These are phyloP conservation scores for Odontomachus brunneus DNA, from an alignment of 1,140 invertebrate species.

Conservation along the genomic window DNA sequence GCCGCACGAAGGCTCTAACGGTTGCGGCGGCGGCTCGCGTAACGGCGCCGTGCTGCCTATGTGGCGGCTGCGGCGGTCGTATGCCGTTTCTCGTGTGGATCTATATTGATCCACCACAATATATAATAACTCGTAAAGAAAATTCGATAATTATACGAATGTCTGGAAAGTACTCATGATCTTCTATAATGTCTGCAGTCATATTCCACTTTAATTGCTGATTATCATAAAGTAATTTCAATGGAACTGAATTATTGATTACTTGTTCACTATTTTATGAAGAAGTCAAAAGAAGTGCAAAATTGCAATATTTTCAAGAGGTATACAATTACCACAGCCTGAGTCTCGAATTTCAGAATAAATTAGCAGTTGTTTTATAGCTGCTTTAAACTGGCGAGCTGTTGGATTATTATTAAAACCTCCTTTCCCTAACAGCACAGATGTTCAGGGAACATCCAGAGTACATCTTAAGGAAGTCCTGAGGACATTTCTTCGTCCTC, in stretches of 20 bases:
- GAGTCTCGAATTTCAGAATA: conserved; percentile 10
- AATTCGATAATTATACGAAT: too few relatives aligned
- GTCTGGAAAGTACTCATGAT: conserved; percentile 9
- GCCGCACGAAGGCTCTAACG: too few relatives aligned
- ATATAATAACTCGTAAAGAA: too few relatives aligned
- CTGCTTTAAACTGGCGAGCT: conserved; percentile 6
- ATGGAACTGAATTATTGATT: conserved; percentile 1
- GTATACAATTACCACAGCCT: background rate
- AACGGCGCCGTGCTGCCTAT: too few relatives aligned
- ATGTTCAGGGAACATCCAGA: too few relatives aligned
- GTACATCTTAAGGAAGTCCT: too few relatives aligned
- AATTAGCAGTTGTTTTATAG: conserved; percentile 9
- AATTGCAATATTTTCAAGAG: conserved; percentile 3
- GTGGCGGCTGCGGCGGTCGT: too few relatives aligned
- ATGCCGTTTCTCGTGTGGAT: too few relatives aligned
- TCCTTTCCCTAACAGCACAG: too few relatives aligned
- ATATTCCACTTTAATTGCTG: background rate
- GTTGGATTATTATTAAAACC: conserved; percentile 3
- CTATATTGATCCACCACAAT: too few relatives aligned
- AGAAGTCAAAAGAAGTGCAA: conserved; percentile 2
- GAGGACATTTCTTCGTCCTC: too few relatives aligned
- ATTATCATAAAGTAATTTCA: background rate
- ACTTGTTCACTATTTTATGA: conserved; percentile 8
- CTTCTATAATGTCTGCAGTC: background rate
- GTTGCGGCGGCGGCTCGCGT: too few relatives aligned